Evolutionary conservation across 2,888 invertebrate genomes (phyloP).

Genomic region (Brachylomia viminalis): DNA sequence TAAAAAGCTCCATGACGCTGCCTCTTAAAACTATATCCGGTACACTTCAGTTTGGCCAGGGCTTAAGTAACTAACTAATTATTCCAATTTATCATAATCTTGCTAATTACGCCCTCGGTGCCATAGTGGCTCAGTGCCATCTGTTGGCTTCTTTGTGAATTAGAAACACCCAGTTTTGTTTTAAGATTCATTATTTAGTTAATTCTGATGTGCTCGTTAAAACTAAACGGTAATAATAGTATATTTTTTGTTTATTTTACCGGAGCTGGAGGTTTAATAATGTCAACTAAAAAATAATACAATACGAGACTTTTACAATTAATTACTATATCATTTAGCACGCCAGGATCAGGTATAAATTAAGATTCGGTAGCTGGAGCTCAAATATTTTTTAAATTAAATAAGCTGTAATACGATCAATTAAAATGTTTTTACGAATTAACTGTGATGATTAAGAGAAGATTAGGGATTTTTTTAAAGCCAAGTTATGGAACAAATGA

Average conservation of each 20-base stretch:
- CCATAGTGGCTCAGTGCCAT: too few relatives aligned
- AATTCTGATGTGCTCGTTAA: too few relatives aligned
- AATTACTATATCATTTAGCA: background rate
- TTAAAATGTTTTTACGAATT: background rate
- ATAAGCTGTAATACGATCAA: background rate
- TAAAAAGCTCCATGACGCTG: too few relatives aligned
- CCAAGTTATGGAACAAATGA: background rate
- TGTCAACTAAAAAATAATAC: background rate
- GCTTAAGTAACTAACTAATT: too few relatives aligned
- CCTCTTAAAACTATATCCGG: background rate
- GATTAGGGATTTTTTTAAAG: background rate
- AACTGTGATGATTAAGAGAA: background rate
- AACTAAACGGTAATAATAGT: background rate
- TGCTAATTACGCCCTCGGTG: too few relatives aligned
- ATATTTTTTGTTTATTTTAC: background rate
- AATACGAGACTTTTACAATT: background rate
- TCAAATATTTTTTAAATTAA: background rate
- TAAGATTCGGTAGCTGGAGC: background rate
- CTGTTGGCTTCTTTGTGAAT: too few relatives aligned
- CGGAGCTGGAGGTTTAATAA: background rate
- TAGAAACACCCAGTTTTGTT: too few relatives aligned
- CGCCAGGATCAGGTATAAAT: constrained; percentile 5
- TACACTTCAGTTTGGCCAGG: background rate
- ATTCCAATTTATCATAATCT: too few relatives aligned
- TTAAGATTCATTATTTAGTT: too few relatives aligned